Evolutionary conservation across 2,888 invertebrate genomes (phyloP), one percentile per base, ranked within the genome.

Genomic region (Gnatocerus cornutus): DNA sequence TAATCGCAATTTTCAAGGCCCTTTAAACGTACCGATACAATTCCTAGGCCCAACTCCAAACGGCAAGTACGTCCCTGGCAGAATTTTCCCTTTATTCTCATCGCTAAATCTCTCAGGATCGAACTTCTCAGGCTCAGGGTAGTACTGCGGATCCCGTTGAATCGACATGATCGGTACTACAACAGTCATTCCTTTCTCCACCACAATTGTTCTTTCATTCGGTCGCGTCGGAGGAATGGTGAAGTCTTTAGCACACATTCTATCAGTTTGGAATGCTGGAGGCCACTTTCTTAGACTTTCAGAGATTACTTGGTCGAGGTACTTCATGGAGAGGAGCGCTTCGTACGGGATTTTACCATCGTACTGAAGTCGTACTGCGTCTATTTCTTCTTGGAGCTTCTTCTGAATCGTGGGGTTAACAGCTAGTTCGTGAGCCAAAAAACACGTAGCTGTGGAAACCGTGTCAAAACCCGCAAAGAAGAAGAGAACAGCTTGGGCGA

Each of bases 391-490:
- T 0, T 83, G 84, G 0, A 90, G 79, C 48, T 78, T 85, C 2
- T 86, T 84, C 77, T 90, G 90, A 0, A 88, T 79, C 0, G 90
- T 88, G n/a, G 87, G 86, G 80, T 90, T 86, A 3, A 87, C 61
- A 43, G 89, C 88, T n/a, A 90, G 76, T 77, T 90, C 90, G 43
- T 89, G 85, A 0, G 88, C 79, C 0, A 87, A 78, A 68, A 89
- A 89, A 0, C 84, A 84, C 71, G 86, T 80, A 0, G 29, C 13
- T 0, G 55, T 4, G 83, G 86, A 84, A 0, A 84, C 83, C 0
- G 85, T 84, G 37, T 87, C 86, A 69, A 85, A 87, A 0, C 87
- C 87, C 14, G 86, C 87, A 4, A 87, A 87, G 13, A 67, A 67
- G 52, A 67, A 67, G 4, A 48, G 2, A 10, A 67, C 7, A 16